Conservation (phyloP, 1,140 invertebrate genomes). For the Aphelinus certus region DNA sequence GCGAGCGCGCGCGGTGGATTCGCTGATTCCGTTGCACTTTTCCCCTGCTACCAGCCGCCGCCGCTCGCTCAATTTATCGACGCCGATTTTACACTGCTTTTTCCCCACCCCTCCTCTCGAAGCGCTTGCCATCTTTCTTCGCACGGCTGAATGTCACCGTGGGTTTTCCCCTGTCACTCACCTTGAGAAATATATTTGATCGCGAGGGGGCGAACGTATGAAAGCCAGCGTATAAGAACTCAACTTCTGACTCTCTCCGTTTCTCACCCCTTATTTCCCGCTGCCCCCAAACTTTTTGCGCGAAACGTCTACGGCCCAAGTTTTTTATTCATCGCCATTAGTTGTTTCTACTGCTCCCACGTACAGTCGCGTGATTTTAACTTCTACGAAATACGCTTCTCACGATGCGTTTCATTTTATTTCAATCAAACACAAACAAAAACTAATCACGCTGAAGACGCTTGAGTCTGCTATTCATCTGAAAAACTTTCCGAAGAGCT, state of each 20-base stretch:
- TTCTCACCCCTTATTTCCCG: not conserved
- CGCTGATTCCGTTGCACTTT: not conserved
- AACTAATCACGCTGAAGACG: too few relatives aligned
- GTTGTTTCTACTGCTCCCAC: not conserved
- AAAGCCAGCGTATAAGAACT: not conserved
- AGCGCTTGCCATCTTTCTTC: not conserved
- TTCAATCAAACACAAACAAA: too few relatives aligned
- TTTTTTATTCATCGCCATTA: not conserved
- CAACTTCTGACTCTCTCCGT: not conserved
- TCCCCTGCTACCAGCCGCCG: not conserved
- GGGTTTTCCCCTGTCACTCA: conserved; percentile 32
- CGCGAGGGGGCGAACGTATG: not conserved
- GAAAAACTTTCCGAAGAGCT: too few relatives aligned
- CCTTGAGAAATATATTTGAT: conserved; percentile 37
- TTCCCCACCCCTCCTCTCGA: not conserved
- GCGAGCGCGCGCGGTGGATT: too few relatives aligned
- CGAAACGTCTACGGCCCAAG: too few relatives aligned
- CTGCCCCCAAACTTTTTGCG: not conserved
- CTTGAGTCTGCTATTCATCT: too few relatives aligned
- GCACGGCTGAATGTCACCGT: conserved; percentile 26
- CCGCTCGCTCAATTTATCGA: conserved; percentile 15
- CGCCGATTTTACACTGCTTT: not conserved
- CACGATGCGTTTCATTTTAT: too few relatives aligned
- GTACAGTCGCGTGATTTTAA: too few relatives aligned
- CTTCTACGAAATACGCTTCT: too few relatives aligned